A percentile compares a stretch with the other conserved stretches of the same genome.
These are phyloP conservation scores for Clunio marinus DNA, from an alignment of 2,888 invertebrate species.

Conservation along the genomic window DNA sequence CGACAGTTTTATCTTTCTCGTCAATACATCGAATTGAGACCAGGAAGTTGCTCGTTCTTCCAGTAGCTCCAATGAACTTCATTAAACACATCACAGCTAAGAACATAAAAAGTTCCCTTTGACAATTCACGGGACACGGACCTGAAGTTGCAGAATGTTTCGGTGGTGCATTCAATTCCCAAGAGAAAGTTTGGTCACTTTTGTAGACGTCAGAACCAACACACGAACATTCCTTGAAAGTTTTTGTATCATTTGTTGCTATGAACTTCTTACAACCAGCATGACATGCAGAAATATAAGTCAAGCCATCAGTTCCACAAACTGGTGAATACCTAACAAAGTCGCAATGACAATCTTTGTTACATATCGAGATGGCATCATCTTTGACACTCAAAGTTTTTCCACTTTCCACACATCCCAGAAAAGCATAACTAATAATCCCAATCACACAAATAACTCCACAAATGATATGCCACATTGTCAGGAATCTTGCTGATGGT, in stretches of 20 bases:
- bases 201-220: conserved; percentile 43
- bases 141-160: conserved; percentile 53
- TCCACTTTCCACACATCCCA: conserved; percentile 54
- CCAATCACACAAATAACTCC: conserved; percentile 56
- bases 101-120: conserved; percentile 55
- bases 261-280: conserved; percentile 58
- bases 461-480: conserved; percentile 42
- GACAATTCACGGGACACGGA: conserved; percentile 57
- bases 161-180: not conserved
- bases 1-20: conserved; percentile 60
- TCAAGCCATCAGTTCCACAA: conserved; percentile 56
- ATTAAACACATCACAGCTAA: conserved; percentile 55
- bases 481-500: conserved; percentile 45
- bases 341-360: conserved; percentile 58
- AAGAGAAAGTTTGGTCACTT: conserved; percentile 43
- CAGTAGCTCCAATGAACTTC: conserved; percentile 59
- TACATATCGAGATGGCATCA: conserved; percentile 51
- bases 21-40: conserved; percentile 62
- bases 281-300: conserved; percentile 67
- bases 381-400: conserved; percentile 47
- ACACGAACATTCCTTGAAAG: conserved; percentile 28
- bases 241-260: conserved; percentile 23
- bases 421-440: conserved; percentile 57
- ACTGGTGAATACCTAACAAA: conserved; percentile 64
- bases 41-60: conserved; percentile 60